phyloP scores from a whole-genome alignment of 1,140 invertebrate genomes.

The Drosophila simulans region DNA sequence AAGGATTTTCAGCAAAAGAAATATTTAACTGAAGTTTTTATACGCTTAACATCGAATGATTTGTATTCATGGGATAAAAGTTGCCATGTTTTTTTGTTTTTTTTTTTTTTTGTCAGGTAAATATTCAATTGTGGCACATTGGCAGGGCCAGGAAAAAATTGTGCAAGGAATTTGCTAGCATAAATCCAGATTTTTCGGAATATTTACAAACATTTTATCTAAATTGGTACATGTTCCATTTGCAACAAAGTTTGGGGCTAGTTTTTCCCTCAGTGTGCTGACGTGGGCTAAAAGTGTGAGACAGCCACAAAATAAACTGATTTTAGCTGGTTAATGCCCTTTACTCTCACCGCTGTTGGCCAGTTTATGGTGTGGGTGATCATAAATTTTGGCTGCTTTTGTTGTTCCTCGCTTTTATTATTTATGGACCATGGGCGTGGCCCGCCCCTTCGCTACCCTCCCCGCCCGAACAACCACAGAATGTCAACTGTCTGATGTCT shows the following conservation, averaged over 20 bases:
- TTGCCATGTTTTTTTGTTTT: too few species aligned
- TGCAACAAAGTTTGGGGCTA: not conserved
- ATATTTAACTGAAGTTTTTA: too few species aligned
- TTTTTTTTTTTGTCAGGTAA: too few species aligned
- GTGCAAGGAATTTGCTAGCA: too few species aligned
- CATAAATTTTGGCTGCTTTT: constrained; percentile 50
- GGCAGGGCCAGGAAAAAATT: too few species aligned
- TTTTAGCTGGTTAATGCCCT: constrained; percentile 37
- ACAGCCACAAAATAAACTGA: constrained; percentile 40
- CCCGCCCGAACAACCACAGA: constrained; percentile 20
- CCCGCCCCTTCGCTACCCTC: not conserved
- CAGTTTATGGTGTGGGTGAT: constrained; percentile 24
- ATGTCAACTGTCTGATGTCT: constrained; percentile 65
- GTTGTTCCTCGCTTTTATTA: constrained; percentile 42
- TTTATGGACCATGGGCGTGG: constrained; percentile 64
- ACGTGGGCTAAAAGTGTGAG: constrained; percentile 23
- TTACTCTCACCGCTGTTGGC: not conserved
- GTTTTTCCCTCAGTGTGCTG: not conserved
- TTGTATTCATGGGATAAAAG: too few species aligned
- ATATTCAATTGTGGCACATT: too few species aligned
- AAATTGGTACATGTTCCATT: too few species aligned
- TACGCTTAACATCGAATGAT: too few species aligned
- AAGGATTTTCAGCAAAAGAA: too few species aligned
- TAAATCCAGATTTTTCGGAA: too few species aligned
- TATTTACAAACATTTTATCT: too few species aligned